Evolutionary conservation across 2,113 vertebrate species (phyloP).

Genomic region (Chiloscyllium plagiosum): DNA sequence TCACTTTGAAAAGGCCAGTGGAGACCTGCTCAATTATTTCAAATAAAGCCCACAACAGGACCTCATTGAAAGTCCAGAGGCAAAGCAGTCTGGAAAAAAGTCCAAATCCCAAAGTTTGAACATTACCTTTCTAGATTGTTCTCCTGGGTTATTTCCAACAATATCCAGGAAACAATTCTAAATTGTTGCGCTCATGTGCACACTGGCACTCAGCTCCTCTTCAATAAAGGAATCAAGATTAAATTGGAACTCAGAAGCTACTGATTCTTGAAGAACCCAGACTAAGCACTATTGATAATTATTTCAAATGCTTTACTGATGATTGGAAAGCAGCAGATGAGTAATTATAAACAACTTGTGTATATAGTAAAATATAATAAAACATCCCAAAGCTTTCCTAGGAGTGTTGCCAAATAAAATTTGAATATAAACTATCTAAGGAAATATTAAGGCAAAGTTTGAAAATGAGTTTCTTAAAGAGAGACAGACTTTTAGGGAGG

Average conservation of each 20-base stretch:
- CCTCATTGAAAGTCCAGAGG: not conserved
- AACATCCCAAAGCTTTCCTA: not conserved
- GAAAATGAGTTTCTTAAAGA: not conserved
- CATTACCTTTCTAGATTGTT: not conserved
- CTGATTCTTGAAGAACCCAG: not conserved
- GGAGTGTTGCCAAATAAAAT: not conserved
- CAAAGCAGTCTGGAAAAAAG: not conserved
- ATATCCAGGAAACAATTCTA: not conserved
- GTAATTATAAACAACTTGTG: not conserved
- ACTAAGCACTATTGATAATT: not conserved
- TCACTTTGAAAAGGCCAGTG: not conserved
- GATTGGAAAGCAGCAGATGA: not conserved
- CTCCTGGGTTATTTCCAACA: not conserved
- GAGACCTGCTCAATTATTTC: not conserved
- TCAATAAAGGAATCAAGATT: not conserved
- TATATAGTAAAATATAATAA: not conserved
- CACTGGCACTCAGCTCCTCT: not conserved
- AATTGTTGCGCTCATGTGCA: not conserved
- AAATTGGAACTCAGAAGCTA: not conserved
- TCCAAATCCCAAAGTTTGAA: constrained; percentile 5
- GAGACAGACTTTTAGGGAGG: not conserved
- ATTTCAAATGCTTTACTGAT: not conserved
- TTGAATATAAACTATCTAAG: not conserved
- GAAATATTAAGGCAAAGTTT: not conserved
- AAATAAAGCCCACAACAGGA: not conserved